These are phyloP conservation scores for Capreolus pygargus DNA, from an alignment of 2,113 vertebrate genomes.

Conservation along the genomic window DNA sequence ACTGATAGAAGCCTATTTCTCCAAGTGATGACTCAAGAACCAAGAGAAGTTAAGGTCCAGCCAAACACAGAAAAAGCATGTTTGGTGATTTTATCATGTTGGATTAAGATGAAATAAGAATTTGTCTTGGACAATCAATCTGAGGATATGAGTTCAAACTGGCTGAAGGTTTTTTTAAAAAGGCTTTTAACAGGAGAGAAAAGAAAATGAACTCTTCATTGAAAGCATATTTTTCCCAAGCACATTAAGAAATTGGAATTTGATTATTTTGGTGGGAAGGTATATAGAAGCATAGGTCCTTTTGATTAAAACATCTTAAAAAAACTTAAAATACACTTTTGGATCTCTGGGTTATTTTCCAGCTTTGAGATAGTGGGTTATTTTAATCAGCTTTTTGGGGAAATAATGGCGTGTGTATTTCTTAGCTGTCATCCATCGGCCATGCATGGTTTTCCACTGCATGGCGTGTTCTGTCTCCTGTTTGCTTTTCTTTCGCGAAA, in stretches of 20 bases:
- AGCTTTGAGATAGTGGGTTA: neutral
- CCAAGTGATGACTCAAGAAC: neutral
- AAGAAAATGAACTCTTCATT: neutral
- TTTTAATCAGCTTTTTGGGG: neutral
- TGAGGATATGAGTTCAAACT: neutral
- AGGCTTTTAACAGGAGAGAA: neutral
- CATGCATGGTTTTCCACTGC: neutral
- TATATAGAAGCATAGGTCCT: neutral
- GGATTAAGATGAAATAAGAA: neutral
- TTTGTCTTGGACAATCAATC: neutral
- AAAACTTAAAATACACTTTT: neutral
- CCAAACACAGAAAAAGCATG: neutral
- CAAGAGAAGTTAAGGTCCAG: neutral
- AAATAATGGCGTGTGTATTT: neutral
- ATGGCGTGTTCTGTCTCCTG: neutral
- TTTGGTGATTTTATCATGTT: neutral
- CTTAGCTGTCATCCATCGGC: slow-evolving; percentile 5
- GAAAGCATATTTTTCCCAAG: neutral
- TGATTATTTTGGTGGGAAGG: neutral
- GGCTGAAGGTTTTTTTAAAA: neutral
- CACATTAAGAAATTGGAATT: neutral
- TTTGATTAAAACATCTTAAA: neutral
- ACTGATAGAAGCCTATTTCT: neutral
- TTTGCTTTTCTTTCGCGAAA: slow-evolving; percentile 36
- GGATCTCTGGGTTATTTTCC: neutral